Conservation (phyloP, 2,888 invertebrate genomes). For the Eupeodes luniger region DNA sequence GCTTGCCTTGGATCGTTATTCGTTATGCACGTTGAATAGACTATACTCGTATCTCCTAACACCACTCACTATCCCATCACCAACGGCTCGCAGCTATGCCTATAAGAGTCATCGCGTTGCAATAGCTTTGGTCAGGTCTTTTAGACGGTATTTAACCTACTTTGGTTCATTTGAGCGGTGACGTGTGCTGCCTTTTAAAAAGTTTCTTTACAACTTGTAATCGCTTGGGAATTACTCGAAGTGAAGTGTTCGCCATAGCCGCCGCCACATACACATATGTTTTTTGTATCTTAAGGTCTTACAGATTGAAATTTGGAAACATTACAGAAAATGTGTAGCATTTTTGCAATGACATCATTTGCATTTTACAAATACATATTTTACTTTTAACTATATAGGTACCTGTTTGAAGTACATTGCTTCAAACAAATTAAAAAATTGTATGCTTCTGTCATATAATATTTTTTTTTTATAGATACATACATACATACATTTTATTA, state of each 20-base stretch:
- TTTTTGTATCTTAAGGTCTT: conserved; percentile 17
- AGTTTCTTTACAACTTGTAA: conserved; percentile 45
- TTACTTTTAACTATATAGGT: not conserved
- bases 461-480: not conserved
- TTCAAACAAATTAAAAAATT: not conserved
- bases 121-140: conserved; percentile 57
- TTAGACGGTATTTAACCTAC: conserved; percentile 73
- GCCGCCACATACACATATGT: not conserved
- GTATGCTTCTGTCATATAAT: not conserved
- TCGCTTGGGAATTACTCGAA: conserved; percentile 61
- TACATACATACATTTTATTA: too few species aligned
- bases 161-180: conserved; percentile 60
- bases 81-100: not conserved
- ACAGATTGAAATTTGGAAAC: conserved; percentile 13
- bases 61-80: not conserved
- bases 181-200: conserved; percentile 70
- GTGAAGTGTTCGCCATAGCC: not conserved
- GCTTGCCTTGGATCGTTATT: conserved; percentile 68
- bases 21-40: conserved; percentile 46
- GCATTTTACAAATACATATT: conserved; percentile 52
- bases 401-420: not conserved
- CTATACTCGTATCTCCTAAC: not conserved
- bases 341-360: conserved; percentile 58
- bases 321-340: conserved; percentile 44
- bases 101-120: not conserved